These are phyloP conservation scores for Drosophila nr. perissopoda DNA, from an alignment of 2,888 invertebrate genomes.

Conservation along the genomic window DNA sequence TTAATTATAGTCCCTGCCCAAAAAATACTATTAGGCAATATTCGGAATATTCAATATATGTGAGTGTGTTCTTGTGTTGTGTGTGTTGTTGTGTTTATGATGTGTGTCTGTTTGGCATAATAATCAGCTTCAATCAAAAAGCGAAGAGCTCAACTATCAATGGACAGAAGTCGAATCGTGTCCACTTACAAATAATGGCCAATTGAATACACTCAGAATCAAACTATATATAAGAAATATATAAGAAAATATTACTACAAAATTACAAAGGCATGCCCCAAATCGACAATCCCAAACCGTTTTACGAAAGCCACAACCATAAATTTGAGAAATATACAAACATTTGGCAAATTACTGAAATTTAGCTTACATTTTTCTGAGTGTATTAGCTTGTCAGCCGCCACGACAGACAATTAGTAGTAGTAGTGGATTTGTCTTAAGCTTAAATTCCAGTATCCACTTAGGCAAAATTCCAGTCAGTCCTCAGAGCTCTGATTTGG, in stretches of 20 bases:
- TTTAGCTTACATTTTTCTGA: neutral
- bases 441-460: conserved; percentile 21
- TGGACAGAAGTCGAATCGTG: neutral
- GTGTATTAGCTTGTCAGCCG: conserved; percentile 17
- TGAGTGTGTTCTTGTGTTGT: conserved; percentile 9
- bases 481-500: neutral
- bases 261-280: too few species aligned
- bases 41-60: conserved; percentile 11
- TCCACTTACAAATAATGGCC: conserved; percentile 14
- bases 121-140: conserved; percentile 23
- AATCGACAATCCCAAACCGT: too few species aligned
- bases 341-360: neutral
- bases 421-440: neutral
- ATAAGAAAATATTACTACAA: too few species aligned
- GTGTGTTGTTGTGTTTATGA: conserved; percentile 8
- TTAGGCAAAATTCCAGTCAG: neutral
- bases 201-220: neutral
- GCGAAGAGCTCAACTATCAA: conserved; percentile 20
- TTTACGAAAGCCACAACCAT: neutral
- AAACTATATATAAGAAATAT: too few species aligned
- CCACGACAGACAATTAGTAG: conserved; percentile 2
- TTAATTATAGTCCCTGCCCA: conserved; percentile 20
- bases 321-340: neutral
- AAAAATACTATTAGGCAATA: conserved; percentile 13
- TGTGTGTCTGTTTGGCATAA: conserved; percentile 29